Percentiles rank a stretch among this genome's conserved stretches.
phyloP scores from a whole-genome alignment of 2,888 invertebrate genomes.

The Arge pagana region DNA sequence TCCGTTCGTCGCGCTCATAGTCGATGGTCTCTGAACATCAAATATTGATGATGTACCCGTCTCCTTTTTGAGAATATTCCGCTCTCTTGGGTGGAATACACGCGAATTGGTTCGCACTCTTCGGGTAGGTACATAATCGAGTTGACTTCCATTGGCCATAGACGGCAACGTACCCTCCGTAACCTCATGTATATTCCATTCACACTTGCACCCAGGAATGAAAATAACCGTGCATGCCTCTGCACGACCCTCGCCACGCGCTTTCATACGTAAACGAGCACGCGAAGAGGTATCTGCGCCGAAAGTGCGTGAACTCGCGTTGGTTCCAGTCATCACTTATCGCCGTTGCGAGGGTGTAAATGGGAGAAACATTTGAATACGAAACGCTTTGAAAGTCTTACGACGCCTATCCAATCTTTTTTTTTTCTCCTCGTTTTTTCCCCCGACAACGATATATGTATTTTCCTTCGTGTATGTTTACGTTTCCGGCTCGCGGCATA shows the following conservation, averaged over 20 bases:
- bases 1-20: no score
- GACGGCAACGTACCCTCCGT: conserved; percentile 27
- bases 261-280: not conserved
- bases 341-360: no score
- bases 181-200: conserved; percentile 52
- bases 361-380: conserved; percentile 7
- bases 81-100: conserved; percentile 45
- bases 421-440: not conserved
- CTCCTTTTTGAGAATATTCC: not conserved
- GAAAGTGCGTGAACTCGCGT: no score
- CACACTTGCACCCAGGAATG: conserved; percentile 34
- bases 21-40: no score
- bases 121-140: conserved; percentile 15
- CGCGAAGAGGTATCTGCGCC: not conserved
- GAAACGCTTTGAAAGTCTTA: not conserved
- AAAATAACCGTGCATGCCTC: not conserved
- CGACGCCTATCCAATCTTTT: not conserved
- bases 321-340: no score
- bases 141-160: conserved; percentile 16
- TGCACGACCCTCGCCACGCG: not conserved
- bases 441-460: no score
- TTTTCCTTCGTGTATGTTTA: no score
- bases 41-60: not conserved
- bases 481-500: no score
- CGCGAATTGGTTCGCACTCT: conserved; percentile 37